Percentiles rank a stretch among this genome's conserved stretches.
phyloP scores from a whole-genome alignment of 2,888 invertebrate species.

The Pomacea canaliculata region DNA sequence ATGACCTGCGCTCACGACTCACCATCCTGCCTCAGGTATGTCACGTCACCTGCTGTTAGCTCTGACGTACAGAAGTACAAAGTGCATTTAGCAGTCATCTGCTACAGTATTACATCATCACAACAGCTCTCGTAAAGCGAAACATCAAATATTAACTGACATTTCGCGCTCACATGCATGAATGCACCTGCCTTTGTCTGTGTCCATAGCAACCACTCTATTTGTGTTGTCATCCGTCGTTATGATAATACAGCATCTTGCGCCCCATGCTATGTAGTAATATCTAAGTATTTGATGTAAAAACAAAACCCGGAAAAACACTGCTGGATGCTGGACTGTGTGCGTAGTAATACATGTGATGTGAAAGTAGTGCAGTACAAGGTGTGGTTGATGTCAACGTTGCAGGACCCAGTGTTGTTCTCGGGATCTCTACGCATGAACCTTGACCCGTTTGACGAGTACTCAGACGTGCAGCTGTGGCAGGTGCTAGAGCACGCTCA shows the following conservation, averaged over 20 bases:
- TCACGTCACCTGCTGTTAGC: neutral
- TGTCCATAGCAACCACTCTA: neutral
- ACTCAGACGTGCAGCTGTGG: slow-evolving; percentile 89
- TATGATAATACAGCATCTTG: no score
- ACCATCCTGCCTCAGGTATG: slow-evolving; percentile 62
- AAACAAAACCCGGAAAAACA: no score
- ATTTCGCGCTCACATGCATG: neutral
- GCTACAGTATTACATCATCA: neutral
- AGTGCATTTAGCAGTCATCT: neutral
- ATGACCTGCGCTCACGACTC: slow-evolving; percentile 63
- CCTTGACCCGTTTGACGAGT: slow-evolving; percentile 87
- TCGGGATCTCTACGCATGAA: slow-evolving; percentile 91
- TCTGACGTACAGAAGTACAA: neutral
- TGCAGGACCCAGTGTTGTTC: slow-evolving; percentile 92
- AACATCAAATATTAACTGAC: no score
- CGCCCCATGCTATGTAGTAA: slow-evolving; percentile 75
- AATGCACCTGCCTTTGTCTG: neutral
- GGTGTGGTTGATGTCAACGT: neutral
- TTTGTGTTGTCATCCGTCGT: no score
- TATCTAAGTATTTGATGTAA: slow-evolving; percentile 84
- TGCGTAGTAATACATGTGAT: slow-evolving; percentile 64
- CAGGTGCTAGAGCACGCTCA: slow-evolving; percentile 90
- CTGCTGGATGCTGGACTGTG: neutral
- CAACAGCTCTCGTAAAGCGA: no score
- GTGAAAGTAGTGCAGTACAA: no score